Conservation (phyloP, 2,888 invertebrate genomes). For the Xestia ashworthii region DNA sequence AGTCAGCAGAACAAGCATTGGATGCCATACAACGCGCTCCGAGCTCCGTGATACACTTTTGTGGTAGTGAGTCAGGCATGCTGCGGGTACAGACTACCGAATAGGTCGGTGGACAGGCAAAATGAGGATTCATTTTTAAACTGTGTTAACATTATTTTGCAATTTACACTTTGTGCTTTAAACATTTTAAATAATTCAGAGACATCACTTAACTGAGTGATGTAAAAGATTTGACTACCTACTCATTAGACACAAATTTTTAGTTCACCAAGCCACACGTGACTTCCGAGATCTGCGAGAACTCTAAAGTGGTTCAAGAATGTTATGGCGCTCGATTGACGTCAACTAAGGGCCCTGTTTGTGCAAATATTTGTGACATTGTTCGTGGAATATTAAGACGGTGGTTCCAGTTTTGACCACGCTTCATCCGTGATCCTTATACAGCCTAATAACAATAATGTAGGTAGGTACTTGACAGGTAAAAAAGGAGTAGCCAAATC, state of each 20-base stretch:
- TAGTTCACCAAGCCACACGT: background rate
- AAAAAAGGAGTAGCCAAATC: background rate
- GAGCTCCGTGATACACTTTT: slow-evolving; percentile 54
- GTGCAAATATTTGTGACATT: background rate
- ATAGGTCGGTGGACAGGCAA: background rate
- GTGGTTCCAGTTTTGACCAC: background rate
- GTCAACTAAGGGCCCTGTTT: background rate
- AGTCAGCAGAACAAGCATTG: slow-evolving; percentile 71
- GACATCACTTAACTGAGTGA: background rate
- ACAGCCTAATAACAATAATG: background rate
- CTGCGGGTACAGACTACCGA: slow-evolving; percentile 26
- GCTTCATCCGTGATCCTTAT: background rate
- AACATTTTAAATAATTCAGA: background rate
- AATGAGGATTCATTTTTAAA: background rate
- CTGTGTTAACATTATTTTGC: background rate
- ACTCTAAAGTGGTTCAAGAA: background rate
- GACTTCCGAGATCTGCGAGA: background rate
- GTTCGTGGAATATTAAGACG: background rate
- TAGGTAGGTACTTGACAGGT: background rate
- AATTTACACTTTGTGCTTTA: background rate
- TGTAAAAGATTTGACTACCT: background rate
- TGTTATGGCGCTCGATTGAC: background rate
- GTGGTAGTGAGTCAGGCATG: slow-evolving; percentile 36
- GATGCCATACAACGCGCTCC: slow-evolving; percentile 61
- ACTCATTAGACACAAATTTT: background rate